phyloP scores from a whole-genome alignment of 2,888 invertebrate species.

The Druceiella hillmani region DNA sequence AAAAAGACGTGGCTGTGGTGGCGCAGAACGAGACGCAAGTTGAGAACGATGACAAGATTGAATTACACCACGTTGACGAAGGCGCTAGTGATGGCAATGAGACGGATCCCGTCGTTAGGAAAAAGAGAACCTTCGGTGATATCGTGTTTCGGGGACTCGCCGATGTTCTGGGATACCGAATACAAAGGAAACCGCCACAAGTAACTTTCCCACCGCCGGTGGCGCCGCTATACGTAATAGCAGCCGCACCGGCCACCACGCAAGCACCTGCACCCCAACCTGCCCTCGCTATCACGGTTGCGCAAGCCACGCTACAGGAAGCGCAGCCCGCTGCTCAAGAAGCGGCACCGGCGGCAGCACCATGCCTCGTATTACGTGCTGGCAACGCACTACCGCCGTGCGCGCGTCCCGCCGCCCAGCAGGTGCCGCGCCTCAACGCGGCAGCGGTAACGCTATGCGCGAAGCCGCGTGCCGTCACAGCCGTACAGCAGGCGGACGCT shows the following conservation, averaged over 20 bases:
- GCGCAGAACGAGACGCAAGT: neutral
- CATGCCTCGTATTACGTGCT: constrained; percentile 24
- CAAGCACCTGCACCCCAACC: constrained; percentile 28
- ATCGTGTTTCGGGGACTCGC: constrained; percentile 48
- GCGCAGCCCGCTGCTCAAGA: constrained; percentile 22
- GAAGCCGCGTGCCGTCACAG: constrained; percentile 33
- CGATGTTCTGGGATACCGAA: constrained; percentile 44
- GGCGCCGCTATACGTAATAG: constrained; percentile 41
- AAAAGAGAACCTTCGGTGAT: constrained; percentile 48
- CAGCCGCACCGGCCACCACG: constrained; percentile 34
- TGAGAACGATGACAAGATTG: constrained; percentile 17
- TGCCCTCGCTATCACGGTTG: constrained; percentile 11
- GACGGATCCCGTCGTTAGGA: constrained; percentile 40
- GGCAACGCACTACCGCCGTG: constrained; percentile 25
- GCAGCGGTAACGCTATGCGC: constrained; percentile 32
- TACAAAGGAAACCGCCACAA: constrained; percentile 37
- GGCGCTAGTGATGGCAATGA: constrained; percentile 27
- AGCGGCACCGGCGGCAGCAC: constrained; percentile 22
- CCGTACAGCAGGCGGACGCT: constrained; percentile 30
- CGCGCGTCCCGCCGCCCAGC: constrained; percentile 26
- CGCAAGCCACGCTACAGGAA: constrained; percentile 20
- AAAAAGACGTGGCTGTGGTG: neutral
- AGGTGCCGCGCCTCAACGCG: constrained; percentile 32
- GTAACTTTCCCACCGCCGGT: constrained; percentile 42
- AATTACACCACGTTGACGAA: constrained; percentile 27